phyloP scores from a whole-genome alignment of 2,888 invertebrate genomes.

The Anorthoa munda region DNA sequence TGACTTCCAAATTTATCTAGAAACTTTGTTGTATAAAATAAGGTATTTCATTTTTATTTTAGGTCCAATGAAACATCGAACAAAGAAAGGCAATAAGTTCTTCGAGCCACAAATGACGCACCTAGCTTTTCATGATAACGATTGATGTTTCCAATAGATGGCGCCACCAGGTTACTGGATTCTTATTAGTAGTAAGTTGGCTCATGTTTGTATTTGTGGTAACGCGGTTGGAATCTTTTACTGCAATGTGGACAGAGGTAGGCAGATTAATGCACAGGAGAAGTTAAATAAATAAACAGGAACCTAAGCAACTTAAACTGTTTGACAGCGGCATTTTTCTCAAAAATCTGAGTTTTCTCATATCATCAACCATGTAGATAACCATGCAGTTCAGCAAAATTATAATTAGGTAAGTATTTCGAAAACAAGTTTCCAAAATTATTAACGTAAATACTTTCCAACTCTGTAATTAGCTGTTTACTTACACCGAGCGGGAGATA shows the following conservation, averaged over 20 bases:
- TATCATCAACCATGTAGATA: no score
- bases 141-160: conserved; percentile 30
- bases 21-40: no score
- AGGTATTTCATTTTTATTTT: no score
- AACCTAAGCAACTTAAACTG: background rate
- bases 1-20: no score
- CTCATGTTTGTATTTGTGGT: background rate
- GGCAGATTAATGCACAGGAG: no score
- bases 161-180: conserved; percentile 9
- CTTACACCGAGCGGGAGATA: conserved; percentile 73
- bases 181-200: background rate
- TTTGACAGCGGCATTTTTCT: background rate
- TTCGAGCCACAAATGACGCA: no score
- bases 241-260: no score
- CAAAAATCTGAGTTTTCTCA: background rate
- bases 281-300: background rate
- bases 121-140: background rate
- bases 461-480: conserved; percentile 64
- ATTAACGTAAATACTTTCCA: conserved; percentile 44
- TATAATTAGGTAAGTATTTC: background rate
- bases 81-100: background rate
- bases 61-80: no score
- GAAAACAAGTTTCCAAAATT: background rate
- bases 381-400: background rate
- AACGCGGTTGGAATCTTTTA: background rate